These are phyloP conservation scores for Trichechus manatus DNA, from an alignment of 2,113 vertebrate species.

Conservation along the genomic window DNA sequence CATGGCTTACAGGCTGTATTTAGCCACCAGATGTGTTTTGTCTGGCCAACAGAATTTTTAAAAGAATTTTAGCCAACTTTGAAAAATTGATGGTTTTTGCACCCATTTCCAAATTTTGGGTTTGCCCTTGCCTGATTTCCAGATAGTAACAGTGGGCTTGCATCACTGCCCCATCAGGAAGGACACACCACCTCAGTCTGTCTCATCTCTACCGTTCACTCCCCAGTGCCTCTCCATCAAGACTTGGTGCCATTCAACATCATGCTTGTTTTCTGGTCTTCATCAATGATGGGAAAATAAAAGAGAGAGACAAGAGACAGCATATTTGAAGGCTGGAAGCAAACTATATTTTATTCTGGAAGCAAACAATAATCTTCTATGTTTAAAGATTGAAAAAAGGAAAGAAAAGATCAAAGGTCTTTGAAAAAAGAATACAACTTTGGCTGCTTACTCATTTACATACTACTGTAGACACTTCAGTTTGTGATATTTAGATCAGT, in stretches of 20 bases:
- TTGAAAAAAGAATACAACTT: not conserved
- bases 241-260: too few relatives aligned
- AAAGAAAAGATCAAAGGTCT: not conserved
- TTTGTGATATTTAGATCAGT: not conserved
- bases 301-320: not conserved
- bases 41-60: not conserved
- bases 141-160: not conserved
- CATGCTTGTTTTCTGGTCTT: not conserved
- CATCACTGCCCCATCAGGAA: not conserved
- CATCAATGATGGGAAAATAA: not conserved
- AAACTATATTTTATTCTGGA: not conserved
- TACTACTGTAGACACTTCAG: not conserved
- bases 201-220: too few relatives aligned
- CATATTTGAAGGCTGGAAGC: not conserved
- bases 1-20: not conserved
- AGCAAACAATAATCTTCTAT: not conserved
- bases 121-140: not conserved
- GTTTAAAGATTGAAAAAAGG: not conserved
- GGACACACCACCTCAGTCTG: rapidly evolving
- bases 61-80: not conserved
- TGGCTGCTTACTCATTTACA: not conserved
- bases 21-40: not conserved
- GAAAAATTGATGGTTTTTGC: not conserved
- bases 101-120: not conserved
- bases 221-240: not conserved